These are phyloP conservation scores for Dynastes grantii DNA, from an alignment of 2,888 invertebrate species.

Conservation along the genomic window DNA sequence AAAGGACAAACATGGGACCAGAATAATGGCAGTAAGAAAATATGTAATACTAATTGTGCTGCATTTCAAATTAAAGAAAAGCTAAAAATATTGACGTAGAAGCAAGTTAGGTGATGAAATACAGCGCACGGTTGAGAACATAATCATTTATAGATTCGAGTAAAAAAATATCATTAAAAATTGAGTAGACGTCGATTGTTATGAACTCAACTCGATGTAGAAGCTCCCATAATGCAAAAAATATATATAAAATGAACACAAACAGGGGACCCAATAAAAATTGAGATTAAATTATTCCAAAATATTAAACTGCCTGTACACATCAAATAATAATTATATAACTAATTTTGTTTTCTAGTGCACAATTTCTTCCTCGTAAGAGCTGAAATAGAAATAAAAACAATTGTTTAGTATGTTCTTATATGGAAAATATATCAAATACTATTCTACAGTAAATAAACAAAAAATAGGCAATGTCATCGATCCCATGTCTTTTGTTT, in stretches of 20 bases:
- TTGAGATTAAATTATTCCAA: conserved; percentile 47
- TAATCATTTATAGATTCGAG: conserved; percentile 37
- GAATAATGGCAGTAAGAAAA: conserved; percentile 68
- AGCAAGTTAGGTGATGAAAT: conserved; percentile 46
- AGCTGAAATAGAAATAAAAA: conserved; percentile 45
- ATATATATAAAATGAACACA: conserved; percentile 58
- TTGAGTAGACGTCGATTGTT: conserved; percentile 12
- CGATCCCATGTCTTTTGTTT: neutral
- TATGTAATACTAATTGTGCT: conserved; percentile 59
- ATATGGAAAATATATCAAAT: neutral
- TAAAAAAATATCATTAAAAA: conserved; percentile 31
- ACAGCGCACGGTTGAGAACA: conserved; percentile 47
- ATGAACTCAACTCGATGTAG: conserved; percentile 35
- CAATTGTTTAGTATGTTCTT: neutral
- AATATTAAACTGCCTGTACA: conserved; percentile 49
- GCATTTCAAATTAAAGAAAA: conserved; percentile 58
- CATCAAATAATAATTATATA: conserved; percentile 46
- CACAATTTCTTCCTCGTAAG: conserved; percentile 45
- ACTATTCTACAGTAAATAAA: neutral
- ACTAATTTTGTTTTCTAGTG: conserved; percentile 44
- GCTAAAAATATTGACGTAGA: conserved; percentile 47
- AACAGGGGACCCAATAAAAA: conserved; percentile 54
- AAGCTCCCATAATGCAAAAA: conserved; percentile 53
- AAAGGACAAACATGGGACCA: conserved; percentile 65
- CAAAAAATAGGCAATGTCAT: neutral